Evolutionary conservation across 2,113 vertebrate species (phyloP), one percentile per base, ranked within the genome.

Genomic region (Passerina amoena): DNA sequence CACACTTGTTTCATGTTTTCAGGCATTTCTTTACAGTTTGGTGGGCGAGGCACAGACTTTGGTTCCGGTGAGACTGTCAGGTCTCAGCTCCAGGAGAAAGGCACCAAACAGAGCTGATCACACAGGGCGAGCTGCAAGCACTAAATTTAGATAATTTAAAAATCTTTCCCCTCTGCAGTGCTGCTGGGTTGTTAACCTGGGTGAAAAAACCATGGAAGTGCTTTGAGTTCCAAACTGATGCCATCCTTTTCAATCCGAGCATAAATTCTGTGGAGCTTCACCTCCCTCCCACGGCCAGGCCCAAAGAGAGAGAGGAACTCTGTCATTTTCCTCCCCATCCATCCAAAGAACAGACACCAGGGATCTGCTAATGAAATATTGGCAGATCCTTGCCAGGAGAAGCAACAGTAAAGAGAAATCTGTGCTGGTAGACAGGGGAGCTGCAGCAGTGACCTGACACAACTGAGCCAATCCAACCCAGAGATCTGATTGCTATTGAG

Each of bases 401-500:
- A 93, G 82, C 90, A 83, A 48, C 33, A 59, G 71, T 6, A 38
- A 35, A 33, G 38, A 92, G 91, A 96, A 94, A 91, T 82, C 69
- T 76, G 86, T 92, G 94, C 92, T 85, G 91, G 93, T 66, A 75
- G 90, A 90, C 83, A 72, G 68, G 38, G 66, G 81, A 66, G 57
- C 24, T 82, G 20, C 53, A 61, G 91, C 73, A 33, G 24, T 88
- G 93, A 96, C 93, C 94, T 60, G 90, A 60, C 85, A 66, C 44
- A 2, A 64, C 48, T 37, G 81, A 95, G 84, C 86, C 89, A 50
- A 61, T 94, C 88, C 94, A 90, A 37, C 93, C 81, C 81, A 3
- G 91, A 71, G 91, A 80, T 85, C 91, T 89, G 90, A n/a, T 91
- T 82, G 87, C 94, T 91, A 35, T 69, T 78, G 93, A 85, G 86